These are phyloP conservation scores for Pteronotus mesoamericanus DNA, from an alignment of 2,797 vertebrate species.

Conservation along the genomic window DNA sequence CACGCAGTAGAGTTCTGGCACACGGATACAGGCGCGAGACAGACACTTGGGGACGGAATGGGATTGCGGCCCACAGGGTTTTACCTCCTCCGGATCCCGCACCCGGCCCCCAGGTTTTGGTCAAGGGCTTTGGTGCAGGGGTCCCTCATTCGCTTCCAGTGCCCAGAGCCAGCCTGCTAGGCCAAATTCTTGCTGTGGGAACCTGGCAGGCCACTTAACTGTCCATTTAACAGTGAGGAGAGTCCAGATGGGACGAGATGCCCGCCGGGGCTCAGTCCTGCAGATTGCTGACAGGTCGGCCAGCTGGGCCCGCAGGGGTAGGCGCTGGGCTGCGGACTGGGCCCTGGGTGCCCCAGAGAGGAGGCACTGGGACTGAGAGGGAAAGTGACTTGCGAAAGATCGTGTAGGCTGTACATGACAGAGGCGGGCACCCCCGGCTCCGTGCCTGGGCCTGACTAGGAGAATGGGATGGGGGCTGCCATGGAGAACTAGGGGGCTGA, in stretches of 20 bases:
- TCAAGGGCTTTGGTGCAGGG: not conserved
- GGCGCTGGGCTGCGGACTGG: not conserved
- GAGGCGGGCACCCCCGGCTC: not conserved
- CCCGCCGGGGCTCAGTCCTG: not conserved
- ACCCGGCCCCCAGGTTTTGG: not conserved
- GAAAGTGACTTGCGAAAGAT: not conserved
- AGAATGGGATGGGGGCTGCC: not conserved
- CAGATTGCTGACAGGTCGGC: not conserved
- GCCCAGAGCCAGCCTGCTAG: not conserved
- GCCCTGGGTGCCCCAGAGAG: not conserved
- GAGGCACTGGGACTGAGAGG: not conserved
- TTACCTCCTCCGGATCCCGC: not conserved
- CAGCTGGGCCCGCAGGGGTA: not conserved
- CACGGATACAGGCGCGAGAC: not conserved
- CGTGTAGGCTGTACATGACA: not conserved
- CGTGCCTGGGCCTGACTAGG: not conserved
- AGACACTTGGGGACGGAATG: not conserved
- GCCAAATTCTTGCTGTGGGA: constrained; percentile 27
- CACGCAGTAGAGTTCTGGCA: not conserved
- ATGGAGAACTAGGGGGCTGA: not conserved
- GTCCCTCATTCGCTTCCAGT: not conserved
- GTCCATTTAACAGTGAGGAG: not conserved
- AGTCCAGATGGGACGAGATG: not conserved
- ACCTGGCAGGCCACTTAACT: not conserved
- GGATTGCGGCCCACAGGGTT: not conserved